Conservation (phyloP, 2,113 vertebrate genomes). For the Rhabdornis inornatus region DNA sequence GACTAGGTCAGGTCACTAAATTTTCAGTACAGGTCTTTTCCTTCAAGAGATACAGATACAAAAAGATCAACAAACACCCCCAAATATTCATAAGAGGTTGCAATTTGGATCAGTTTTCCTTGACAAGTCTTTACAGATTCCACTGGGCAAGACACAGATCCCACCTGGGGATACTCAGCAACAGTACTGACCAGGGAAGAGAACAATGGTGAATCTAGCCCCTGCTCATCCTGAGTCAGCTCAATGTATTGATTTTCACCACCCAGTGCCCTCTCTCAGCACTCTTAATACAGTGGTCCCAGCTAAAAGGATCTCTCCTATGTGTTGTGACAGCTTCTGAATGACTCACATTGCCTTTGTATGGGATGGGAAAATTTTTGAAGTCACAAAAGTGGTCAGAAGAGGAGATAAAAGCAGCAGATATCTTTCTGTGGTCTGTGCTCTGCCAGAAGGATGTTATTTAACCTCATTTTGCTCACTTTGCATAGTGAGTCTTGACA, state of each 20-base stretch:
- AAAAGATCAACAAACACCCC: not conserved
- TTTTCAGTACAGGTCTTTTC: not conserved
- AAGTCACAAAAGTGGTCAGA: not conserved
- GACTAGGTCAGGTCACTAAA: not conserved
- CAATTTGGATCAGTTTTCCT: not conserved
- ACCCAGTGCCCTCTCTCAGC: not conserved
- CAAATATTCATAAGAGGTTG: not conserved
- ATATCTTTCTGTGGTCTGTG: not conserved
- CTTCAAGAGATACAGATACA: not conserved
- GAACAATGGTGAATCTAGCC: accelerated
- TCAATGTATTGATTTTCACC: not conserved
- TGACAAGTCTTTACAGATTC: not conserved
- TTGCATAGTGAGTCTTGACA: not conserved
- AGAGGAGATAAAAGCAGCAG: not conserved
- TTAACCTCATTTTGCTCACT: not conserved
- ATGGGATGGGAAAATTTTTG: not conserved
- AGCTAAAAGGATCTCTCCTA: not conserved
- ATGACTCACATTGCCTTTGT: not conserved
- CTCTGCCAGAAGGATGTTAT: not conserved
- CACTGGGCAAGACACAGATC: not conserved
- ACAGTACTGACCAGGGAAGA: not conserved
- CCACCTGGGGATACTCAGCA: not conserved
- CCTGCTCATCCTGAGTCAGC: not conserved
- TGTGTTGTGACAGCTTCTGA: not conserved
- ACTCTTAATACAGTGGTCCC: not conserved